Base-by-base conservation (phyloP, 2,113 vertebrate genomes). In the Dipodomys merriami region DNA sequence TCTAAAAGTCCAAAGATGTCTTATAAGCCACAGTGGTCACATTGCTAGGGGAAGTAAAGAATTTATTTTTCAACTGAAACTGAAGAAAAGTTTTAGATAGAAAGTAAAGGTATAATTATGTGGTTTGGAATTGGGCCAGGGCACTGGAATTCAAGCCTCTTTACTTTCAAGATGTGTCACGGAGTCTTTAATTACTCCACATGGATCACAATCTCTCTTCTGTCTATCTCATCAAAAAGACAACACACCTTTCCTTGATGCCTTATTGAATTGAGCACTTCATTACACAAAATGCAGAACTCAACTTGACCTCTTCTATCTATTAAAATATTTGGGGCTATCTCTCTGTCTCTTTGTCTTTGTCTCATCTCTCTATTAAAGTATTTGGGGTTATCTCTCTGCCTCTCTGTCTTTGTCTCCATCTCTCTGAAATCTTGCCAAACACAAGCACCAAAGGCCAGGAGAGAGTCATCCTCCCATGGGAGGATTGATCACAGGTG, bases 81-180 rank as follows among this genome's bases (percentile, higher is more conserved):
- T 44, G 83, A 81, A 91, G 46, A 85, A 93, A 88, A 94, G 15
- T 94, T 95, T 95, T 90, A 97, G 94, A 78, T 91, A 87, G 86
- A 90, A 91, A 86, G 74, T 35, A 35, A 96, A 94, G 82, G 82
- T 96, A 78, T 96, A 97, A 96, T 95, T 96, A 91, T 88, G 95
- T 69, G 95, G 94, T 84, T 97, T 97, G 93, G 95, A 96, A 87
- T 95, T 94, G 67, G 20, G 67, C 93, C 96, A 97, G 87, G 94
- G 72, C 33, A 64, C 69, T 93, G 90, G 87, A 95, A 97, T 97
- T 97, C 78, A 94, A 96, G 89, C 95, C 86, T 96, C 74, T 95
- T 94, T 85, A 90, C 90, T 97, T 97, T 95, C 60, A 94, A 95
- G 92, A 85, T 76, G 68, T 90, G 78, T 91, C 93, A 94, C 68